phyloP scores from a whole-genome alignment of 1,140 invertebrate species.

The Diabrotica undecimpunctata region DNA sequence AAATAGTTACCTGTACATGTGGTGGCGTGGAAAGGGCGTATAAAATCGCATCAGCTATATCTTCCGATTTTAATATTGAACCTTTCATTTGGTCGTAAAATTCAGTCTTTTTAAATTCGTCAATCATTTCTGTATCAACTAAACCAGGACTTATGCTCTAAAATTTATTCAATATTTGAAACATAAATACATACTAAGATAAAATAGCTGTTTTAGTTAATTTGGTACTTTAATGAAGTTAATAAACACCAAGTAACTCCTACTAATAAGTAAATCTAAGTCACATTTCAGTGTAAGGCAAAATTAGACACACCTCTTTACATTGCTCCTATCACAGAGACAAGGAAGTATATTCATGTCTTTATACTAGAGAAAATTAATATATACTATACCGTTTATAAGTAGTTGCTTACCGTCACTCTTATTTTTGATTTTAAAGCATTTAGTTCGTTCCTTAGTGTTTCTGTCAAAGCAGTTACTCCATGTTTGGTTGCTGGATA shows the following conservation, averaged over 20 bases:
- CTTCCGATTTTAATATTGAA: constrained; percentile 44
- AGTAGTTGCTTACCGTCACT: constrained; percentile 22
- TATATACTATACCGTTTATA: too few species aligned
- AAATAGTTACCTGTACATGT: constrained; percentile 56
- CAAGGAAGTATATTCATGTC: too few species aligned
- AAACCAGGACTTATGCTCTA: constrained; percentile 60
- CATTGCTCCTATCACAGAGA: too few species aligned
- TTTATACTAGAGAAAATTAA: too few species aligned
- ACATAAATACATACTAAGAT: too few species aligned
- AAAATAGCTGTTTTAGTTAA: too few species aligned
- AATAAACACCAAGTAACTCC: too few species aligned
- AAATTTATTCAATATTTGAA: background rate
- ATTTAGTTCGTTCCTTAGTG: constrained; percentile 47
- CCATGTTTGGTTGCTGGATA: constrained; percentile 69
- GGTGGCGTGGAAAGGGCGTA: constrained; percentile 57
- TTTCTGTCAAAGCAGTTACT: constrained; percentile 61
- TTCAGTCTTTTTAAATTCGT: background rate
- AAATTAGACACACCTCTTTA: too few species aligned
- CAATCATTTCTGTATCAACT: constrained; percentile 56
- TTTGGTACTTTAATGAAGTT: too few species aligned
- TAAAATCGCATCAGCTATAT: constrained; percentile 56
- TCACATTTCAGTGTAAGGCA: too few species aligned
- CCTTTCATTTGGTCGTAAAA: background rate
- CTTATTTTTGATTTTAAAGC: constrained; percentile 16
- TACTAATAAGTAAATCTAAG: too few species aligned